These are phyloP conservation scores for Drosophila carrolli DNA, from an alignment of 1,140 invertebrate genomes.

Conservation along the genomic window DNA sequence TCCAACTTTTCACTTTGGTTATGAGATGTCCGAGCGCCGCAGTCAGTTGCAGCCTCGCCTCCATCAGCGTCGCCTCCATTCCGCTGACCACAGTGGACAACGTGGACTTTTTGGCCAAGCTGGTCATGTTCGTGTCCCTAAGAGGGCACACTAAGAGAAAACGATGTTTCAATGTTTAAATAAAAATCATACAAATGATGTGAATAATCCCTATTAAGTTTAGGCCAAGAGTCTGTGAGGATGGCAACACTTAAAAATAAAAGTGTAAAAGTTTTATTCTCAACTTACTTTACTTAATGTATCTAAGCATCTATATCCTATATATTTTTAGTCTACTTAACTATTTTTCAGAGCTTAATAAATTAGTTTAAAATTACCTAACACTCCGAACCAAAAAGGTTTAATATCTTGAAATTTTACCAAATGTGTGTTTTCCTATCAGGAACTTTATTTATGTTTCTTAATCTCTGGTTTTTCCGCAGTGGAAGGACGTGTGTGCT, in stretches of 20 bases:
- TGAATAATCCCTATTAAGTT: no score
- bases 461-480: background rate
- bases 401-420: background rate
- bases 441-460: background rate
- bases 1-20: slow-evolving; percentile 56
- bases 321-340: no score
- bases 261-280: no score
- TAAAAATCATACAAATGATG: no score
- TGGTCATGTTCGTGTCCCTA: slow-evolving; percentile 20
- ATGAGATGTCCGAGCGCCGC: slow-evolving; percentile 46
- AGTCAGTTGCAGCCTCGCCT: slow-evolving; percentile 48
- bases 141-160: slow-evolving; percentile 8
- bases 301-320: no score
- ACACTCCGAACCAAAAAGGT: background rate
- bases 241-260: no score
- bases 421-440: background rate
- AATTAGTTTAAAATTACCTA: no score
- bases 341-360: no score
- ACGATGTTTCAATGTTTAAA: no score
- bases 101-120: slow-evolving; percentile 33
- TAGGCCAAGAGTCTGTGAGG: no score
- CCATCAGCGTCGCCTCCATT: slow-evolving; percentile 6
- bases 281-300: no score
- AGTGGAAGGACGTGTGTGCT: slow-evolving; percentile 20
- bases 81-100: slow-evolving; percentile 42